phyloP scores from a whole-genome alignment of 2,888 invertebrate species.

The Euspilapteryx auroguttella region DNA sequence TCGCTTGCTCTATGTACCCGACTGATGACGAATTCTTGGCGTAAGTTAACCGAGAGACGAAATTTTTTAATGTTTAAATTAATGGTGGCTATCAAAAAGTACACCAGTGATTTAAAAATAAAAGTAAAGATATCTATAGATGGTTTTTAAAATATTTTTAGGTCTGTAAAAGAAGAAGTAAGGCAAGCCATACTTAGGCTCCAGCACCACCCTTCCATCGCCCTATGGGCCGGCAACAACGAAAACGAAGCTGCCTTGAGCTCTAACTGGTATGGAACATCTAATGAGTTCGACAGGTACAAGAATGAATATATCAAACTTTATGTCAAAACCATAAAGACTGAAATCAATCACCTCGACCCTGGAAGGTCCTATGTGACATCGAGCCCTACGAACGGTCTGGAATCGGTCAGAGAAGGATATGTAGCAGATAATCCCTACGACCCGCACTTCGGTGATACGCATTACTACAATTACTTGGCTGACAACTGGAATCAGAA shows the following conservation, averaged over 20 bases:
- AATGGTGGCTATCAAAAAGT: not conserved
- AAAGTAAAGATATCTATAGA: not conserved
- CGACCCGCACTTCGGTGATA: constrained; percentile 81
- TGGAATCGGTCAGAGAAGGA: constrained; percentile 70
- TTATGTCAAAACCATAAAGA: constrained; percentile 76
- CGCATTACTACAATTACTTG: constrained; percentile 88
- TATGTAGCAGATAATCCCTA: constrained; percentile 80
- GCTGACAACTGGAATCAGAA: constrained; percentile 79
- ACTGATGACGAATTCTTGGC: constrained; percentile 68
- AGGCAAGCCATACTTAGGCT: constrained; percentile 79
- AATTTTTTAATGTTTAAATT: not conserved
- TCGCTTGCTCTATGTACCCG: constrained; percentile 95
- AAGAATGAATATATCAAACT: constrained; percentile 79
- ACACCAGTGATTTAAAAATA: too few species aligned
- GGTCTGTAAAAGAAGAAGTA: constrained; percentile 75
- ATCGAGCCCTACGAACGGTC: constrained; percentile 92
- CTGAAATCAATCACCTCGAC: constrained; percentile 65
- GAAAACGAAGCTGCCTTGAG: constrained; percentile 92
- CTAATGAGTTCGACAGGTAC: constrained; percentile 51
- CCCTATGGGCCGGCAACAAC: constrained; percentile 94
- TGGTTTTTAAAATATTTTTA: constrained; percentile 12
- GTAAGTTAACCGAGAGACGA: constrained; percentile 19
- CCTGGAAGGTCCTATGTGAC: constrained; percentile 69
- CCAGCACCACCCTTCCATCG: constrained; percentile 84
- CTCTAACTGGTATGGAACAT: constrained; percentile 77